These are phyloP conservation scores for Hololepta plana DNA, from an alignment of 2,888 invertebrate species.

Conservation along the genomic window DNA sequence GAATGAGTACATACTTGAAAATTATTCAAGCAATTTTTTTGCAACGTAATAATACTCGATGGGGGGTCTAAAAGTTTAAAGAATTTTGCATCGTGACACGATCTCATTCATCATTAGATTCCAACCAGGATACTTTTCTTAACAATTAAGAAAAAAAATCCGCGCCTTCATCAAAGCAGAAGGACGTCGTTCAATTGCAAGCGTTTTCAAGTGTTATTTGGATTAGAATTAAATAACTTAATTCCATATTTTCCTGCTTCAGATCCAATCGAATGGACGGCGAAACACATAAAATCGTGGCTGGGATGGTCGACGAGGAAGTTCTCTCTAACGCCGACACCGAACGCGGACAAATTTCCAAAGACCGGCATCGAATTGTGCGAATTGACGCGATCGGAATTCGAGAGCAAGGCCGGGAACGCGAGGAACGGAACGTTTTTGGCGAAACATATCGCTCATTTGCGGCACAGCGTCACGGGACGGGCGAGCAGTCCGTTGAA, in stretches of 20 bases:
- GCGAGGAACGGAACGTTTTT: constrained; percentile 32
- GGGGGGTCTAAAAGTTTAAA: too few relatives aligned
- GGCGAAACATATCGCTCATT: constrained; percentile 41
- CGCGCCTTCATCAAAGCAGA: background rate
- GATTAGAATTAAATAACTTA: constrained; percentile 1
- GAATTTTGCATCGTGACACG: too few relatives aligned
- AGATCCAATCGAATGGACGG: constrained; percentile 47
- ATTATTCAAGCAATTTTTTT: too few relatives aligned
- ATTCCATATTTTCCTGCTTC: constrained; percentile 10
- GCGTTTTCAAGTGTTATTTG: too few relatives aligned
- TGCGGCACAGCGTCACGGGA: constrained; percentile 39
- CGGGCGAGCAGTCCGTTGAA: constrained; percentile 36
- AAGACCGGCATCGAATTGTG: constrained; percentile 36
- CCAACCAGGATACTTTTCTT: too few relatives aligned
- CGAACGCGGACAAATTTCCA: constrained; percentile 34
- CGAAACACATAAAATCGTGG: constrained; percentile 39
- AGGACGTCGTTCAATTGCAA: too few relatives aligned
- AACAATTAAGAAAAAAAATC: constrained; percentile 1
- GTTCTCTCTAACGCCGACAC: constrained; percentile 36
- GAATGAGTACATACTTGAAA: too few relatives aligned
- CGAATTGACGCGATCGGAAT: constrained; percentile 40
- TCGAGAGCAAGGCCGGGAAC: constrained; percentile 33
- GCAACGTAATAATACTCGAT: too few relatives aligned
- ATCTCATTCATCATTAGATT: too few relatives aligned
- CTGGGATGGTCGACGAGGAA: constrained; percentile 40